Percentiles rank a stretch among this genome's conserved stretches.
These are phyloP conservation scores for Agriopis aurantiaria DNA, from an alignment of 2,888 invertebrate species.

Conservation along the genomic window DNA sequence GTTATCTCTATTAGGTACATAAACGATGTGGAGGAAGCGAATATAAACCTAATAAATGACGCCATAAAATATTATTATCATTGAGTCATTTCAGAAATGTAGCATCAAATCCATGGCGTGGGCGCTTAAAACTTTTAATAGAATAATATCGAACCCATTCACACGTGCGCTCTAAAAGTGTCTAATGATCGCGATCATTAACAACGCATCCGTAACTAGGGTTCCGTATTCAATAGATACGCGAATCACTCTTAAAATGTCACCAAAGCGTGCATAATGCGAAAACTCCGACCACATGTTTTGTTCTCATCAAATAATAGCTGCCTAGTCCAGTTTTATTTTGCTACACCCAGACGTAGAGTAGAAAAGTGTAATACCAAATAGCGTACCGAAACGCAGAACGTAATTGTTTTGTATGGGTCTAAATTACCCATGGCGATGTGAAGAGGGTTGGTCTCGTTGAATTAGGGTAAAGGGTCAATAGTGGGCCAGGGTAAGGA, in stretches of 20 bases:
- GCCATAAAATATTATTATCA: slow-evolving; percentile 24
- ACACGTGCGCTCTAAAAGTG: slow-evolving; percentile 72
- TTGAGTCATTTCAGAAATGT: slow-evolving; percentile 30
- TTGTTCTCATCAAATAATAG: slow-evolving; percentile 78
- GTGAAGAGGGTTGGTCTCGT: slow-evolving; percentile 65
- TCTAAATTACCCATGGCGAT: slow-evolving; percentile 47
- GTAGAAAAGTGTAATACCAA: slow-evolving; percentile 44
- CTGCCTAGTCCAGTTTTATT: slow-evolving; percentile 56
- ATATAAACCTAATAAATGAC: slow-evolving; percentile 34
- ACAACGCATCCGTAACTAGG: slow-evolving; percentile 59
- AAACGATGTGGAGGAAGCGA: slow-evolving; percentile 29
- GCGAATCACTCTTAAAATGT: slow-evolving; percentile 83
- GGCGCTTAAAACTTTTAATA: slow-evolving; percentile 41
- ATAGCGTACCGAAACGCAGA: slow-evolving; percentile 42
- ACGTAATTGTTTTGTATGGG: slow-evolving; percentile 38
- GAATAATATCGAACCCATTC: slow-evolving; percentile 52
- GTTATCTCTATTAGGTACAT: slow-evolving; percentile 5
- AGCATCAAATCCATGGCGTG: slow-evolving; percentile 28
- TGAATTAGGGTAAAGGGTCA: slow-evolving; percentile 85
- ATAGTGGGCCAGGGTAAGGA: slow-evolving; percentile 81
- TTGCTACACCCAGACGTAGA: slow-evolving; percentile 48
- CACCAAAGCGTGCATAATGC: slow-evolving; percentile 79
- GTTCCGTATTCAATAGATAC: slow-evolving; percentile 63
- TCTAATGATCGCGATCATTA: slow-evolving; percentile 67
- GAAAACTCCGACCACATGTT: slow-evolving; percentile 76